These are phyloP conservation scores for Pseudonaja textilis DNA, from an alignment of 2,113 vertebrate genomes.

Conservation along the genomic window DNA sequence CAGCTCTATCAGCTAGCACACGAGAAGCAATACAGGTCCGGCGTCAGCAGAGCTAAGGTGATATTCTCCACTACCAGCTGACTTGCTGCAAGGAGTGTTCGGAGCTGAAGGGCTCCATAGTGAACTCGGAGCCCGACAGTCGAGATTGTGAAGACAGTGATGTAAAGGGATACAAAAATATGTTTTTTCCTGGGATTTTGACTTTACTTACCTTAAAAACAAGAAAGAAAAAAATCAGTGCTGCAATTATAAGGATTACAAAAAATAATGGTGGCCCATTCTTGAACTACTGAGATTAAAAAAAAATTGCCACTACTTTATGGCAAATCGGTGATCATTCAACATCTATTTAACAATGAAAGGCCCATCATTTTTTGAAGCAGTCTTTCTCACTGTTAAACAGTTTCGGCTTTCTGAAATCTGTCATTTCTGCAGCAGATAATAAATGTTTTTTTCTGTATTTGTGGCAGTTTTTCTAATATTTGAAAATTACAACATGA, in stretches of 20 bases:
- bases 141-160: neutral
- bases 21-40: too few relatives aligned
- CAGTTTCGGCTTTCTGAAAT: neutral
- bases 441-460: neutral
- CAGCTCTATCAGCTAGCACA: too few relatives aligned
- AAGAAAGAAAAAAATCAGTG: neutral
- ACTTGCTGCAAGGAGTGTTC: too few relatives aligned
- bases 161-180: neutral
- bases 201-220: neutral
- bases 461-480: neutral
- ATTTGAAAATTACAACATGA: neutral
- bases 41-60: too few relatives aligned
- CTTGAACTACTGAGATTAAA: neutral
- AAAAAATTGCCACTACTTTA: neutral
- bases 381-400: neutral
- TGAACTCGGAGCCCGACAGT: too few relatives aligned
- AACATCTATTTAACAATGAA: neutral
- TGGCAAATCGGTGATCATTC: neutral
- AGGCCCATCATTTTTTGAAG: neutral
- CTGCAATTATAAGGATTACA: neutral
- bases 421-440: neutral
- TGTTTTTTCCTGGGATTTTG: neutral
- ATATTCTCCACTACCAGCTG: too few relatives aligned
- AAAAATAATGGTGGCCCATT: neutral
- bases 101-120: too few relatives aligned